Percentiles rank a stretch among this genome's conserved stretches.
Conservation (phyloP, 2,888 invertebrate species). For the Crepidodera aurea region DNA sequence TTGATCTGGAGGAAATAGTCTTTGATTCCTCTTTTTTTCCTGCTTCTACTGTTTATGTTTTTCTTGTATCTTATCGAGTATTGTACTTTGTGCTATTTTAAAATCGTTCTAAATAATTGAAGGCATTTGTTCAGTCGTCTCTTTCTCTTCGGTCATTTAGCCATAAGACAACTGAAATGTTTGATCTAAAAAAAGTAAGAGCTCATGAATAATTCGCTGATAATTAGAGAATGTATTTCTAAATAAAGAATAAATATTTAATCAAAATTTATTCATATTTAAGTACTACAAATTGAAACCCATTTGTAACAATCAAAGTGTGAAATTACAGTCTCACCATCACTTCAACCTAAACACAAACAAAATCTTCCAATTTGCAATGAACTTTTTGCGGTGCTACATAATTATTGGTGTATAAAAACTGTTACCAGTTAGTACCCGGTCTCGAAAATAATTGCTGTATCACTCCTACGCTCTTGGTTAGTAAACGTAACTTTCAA, state of each 20-base stretch:
- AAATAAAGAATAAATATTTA: background rate
- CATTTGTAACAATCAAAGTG: constrained; percentile 16
- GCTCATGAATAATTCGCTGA: too few species aligned
- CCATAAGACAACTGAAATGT: too few species aligned
- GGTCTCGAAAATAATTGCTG: constrained; percentile 10
- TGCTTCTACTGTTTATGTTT: too few species aligned
- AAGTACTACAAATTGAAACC: constrained; percentile 2
- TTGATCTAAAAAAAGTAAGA: too few species aligned
- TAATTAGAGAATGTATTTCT: too few species aligned
- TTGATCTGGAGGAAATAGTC: too few species aligned
- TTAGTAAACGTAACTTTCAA: background rate
- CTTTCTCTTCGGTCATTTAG: too few species aligned
- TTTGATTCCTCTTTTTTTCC: too few species aligned
- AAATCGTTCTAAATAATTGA: too few species aligned
- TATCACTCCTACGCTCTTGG: background rate
- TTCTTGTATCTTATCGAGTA: too few species aligned
- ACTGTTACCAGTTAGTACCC: constrained; percentile 16
- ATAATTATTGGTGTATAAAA: constrained; percentile 41
- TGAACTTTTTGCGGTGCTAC: constrained; percentile 27
- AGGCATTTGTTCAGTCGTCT: too few species aligned
- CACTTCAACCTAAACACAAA: constrained; percentile 11
- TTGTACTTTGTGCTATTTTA: too few species aligned
- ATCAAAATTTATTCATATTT: background rate
- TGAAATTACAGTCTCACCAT: constrained; percentile 16
- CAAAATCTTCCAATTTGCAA: constrained; percentile 1